Evolutionary conservation across 2,888 invertebrate species (phyloP), one percentile per base, ranked within the genome.

Genomic region (Anarsia innoxiella): DNA sequence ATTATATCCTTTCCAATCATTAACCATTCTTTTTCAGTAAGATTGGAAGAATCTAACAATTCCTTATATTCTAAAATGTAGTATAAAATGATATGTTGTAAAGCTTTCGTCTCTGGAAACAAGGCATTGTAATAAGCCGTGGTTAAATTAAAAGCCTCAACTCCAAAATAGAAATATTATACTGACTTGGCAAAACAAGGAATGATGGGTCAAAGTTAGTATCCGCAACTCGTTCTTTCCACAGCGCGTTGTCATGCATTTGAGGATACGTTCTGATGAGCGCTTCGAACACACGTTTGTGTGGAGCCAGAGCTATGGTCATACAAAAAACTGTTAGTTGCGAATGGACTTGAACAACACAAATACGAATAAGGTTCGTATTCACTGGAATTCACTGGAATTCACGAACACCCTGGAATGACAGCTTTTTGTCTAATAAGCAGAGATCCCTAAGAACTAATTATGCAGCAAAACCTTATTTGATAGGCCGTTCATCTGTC

Each of bases 1-100:
- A 89, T 84, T 40, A 96, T 92, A 66, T 95, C 93, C 37, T 85
- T 86, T 0, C 94, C 95, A 41, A 97, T 93, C 44, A 86, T 83
- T 19, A 90, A 89, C 94, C 95, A 97, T 52, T 95, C 93, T 34
- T 90, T 88, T 69, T 91, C 90, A 0, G 91, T 90, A 93, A 96
- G 95, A 66, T 96, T 93, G 48, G 93, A 92, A 1, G 95, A 95
- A 70, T 97, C 96, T 45, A 95, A 77, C 0, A 97, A 78, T 0
- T 93, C 91, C 9, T 89, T 86, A 60, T 95, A 96, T 67, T 96
- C 96, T 15, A 87, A 74, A 9, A 95, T 88, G 40, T 86, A 86
- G 64, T 93, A 95, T 14, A 90, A 66, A 10, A 93, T 86, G n/a
- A 90, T 80, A 19, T 67, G 49, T 8, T 40, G 56, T 30, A 80